phyloP scores from a whole-genome alignment of 2,113 vertebrate genomes.

The Anseranas semipalmata region DNA sequence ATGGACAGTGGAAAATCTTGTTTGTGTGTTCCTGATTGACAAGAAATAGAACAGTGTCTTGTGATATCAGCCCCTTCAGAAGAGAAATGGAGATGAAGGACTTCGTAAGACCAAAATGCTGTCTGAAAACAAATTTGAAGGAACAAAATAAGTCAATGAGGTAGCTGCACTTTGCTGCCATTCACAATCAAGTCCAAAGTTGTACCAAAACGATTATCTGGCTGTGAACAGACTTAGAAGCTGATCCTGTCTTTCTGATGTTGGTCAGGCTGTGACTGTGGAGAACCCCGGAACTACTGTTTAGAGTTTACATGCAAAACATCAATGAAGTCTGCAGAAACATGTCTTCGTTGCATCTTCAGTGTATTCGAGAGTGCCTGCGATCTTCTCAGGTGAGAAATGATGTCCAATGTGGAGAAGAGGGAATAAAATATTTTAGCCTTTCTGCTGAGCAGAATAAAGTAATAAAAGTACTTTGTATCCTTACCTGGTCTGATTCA shows the following conservation, averaged over 20 bases:
- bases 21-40: not conserved
- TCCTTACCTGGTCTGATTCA: not conserved
- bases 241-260: not conserved
- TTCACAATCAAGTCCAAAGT: not conserved
- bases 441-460: not conserved
- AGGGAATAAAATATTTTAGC: not conserved
- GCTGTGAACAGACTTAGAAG: not conserved
- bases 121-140: not conserved
- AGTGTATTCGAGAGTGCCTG: not conserved
- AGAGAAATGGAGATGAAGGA: not conserved
- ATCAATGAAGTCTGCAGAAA: not conserved
- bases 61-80: not conserved
- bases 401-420: not conserved
- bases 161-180: not conserved
- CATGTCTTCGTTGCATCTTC: not conserved
- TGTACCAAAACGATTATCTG: not conserved
- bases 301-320: not conserved
- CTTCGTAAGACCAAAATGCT: not conserved
- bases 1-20: not conserved
- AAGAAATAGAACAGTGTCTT: not conserved
- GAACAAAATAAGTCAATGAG: not conserved
- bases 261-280: not conserved
- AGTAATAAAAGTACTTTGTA: not conserved
- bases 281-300: not conserved
- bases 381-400: not conserved